Evolutionary conservation across 2,113 vertebrate species (phyloP), one percentile per base, ranked within the genome.

Genomic region (Phyllostomus discolor): DNA sequence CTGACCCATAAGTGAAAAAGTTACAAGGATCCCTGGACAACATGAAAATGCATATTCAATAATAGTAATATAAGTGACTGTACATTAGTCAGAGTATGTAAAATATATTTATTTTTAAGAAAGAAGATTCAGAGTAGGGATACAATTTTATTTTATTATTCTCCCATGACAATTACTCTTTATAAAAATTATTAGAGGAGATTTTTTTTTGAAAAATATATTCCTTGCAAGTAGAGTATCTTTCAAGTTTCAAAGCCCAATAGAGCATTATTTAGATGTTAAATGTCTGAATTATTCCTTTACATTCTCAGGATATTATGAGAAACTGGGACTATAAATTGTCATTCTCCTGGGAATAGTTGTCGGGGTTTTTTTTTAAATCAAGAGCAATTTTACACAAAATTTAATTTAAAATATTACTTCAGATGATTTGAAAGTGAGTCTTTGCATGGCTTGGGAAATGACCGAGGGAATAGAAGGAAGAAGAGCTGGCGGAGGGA

Each of bases 201-300:
- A 66, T 9, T 88, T 66, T 31, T 9, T 88, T 66, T 31, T 43
- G 88, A 31, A 64, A 90, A 89, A 88, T 41, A 72, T 10, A 82
- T 31, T 50, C 24, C 66, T 82, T 96, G 62, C 24, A 95, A 95
- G 10, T 28, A 82, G 41, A 94, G 10, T 96, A 78, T 76, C 94
- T 90, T 26, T 43, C 64, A 88, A 88, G 95, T 95, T 97, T 97
- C 54, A 90, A 67, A 95, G 84, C 82, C 73, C 67, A 95, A 5
- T 76, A 94, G 57, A 97, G 41, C 80, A 92, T 90, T 93, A 91
- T 95, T 96, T 92, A 96, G 38, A 85, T 57, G 28, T 93, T 92
- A 94, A 85, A 46, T 95, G 11, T 96, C 78, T 93, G 69, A 96
- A 75, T 78, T 73, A 80, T 94, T 93, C 54, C 52, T 92, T 88